Conservation (phyloP, 2,113 vertebrate species). For the Coreoperca whiteheadi region DNA sequence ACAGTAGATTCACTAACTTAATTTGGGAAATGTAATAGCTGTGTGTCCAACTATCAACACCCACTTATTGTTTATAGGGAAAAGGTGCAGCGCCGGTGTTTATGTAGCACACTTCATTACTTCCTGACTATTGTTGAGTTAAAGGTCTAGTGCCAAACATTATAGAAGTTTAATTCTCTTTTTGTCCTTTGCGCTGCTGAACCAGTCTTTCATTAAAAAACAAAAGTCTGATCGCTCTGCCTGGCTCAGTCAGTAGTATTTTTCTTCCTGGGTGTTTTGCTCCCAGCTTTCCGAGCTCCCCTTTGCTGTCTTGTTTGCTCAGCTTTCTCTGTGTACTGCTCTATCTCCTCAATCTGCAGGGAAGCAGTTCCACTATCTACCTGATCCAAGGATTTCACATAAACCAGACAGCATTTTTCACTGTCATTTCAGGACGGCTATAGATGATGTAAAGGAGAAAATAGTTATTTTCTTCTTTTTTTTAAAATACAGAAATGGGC, state of each 20-base stretch:
- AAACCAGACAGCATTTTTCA: constrained; percentile 14
- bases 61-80: constrained; percentile 21
- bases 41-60: constrained; percentile 21
- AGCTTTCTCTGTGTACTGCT: constrained; percentile 12
- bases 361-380: constrained; percentile 25
- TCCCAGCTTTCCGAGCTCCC: constrained; percentile 6
- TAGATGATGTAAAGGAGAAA: neutral
- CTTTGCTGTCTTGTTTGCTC: constrained; percentile 37
- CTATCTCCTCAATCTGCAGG: constrained; percentile 24
- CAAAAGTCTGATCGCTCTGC: neutral
- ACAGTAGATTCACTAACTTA: constrained; percentile 8
- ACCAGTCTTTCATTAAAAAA: neutral
- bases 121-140: neutral
- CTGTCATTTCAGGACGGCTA: neutral
- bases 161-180: neutral
- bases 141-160: neutral
- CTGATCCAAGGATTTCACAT: constrained; percentile 11
- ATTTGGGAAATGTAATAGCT: constrained; percentile 10
- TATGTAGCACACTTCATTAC: constrained; percentile 24
- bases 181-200: neutral
- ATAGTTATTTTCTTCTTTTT: neutral
- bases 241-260: neutral
- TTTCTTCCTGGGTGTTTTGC: neutral
- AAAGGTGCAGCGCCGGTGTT: constrained; percentile 17
- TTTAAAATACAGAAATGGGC: neutral